phyloP scores from a whole-genome alignment of 2,113 vertebrate species.

The Chloroceryle aenea region DNA sequence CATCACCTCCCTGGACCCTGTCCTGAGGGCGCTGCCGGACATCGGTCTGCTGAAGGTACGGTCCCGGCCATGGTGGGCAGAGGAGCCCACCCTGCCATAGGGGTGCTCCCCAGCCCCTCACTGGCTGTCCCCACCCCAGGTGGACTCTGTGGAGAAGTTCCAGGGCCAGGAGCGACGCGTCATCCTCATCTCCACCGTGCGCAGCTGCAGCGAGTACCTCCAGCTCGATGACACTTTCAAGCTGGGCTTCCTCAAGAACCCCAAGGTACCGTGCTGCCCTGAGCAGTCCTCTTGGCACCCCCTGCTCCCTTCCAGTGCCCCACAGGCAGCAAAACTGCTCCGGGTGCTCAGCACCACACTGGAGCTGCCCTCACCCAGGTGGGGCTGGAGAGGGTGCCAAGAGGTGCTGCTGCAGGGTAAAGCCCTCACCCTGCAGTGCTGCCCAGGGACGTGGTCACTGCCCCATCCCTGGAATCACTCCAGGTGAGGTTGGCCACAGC shows the following conservation, averaged over 20 bases:
- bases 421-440: not conserved
- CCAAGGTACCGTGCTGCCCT: conserved; percentile 76
- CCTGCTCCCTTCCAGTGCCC: too few relatives aligned
- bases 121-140: conserved; percentile 65
- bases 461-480: not conserved
- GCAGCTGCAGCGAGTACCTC: conserved; percentile 80
- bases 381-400: not conserved
- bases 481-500: not conserved
- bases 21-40: conserved; percentile 54
- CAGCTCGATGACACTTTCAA: conserved; percentile 80
- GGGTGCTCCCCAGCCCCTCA: not conserved
- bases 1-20: conserved; percentile 71
- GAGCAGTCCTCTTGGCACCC: not conserved
- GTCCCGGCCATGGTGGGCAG: rapidly evolving
- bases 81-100: not conserved
- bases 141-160: conserved; percentile 96
- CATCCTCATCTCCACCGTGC: conserved; percentile 90
- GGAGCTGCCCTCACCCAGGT: not conserved
- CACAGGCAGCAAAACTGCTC: not conserved
- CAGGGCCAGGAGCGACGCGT: conserved; percentile 92
- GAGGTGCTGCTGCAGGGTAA: not conserved
- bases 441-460: not conserved
- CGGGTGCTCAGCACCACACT: not conserved
- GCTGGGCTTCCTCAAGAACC: conserved; percentile 93
- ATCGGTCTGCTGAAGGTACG: conserved; percentile 84